Conservation (phyloP, 2,888 invertebrate species). For the Clivina fossor region DNA sequence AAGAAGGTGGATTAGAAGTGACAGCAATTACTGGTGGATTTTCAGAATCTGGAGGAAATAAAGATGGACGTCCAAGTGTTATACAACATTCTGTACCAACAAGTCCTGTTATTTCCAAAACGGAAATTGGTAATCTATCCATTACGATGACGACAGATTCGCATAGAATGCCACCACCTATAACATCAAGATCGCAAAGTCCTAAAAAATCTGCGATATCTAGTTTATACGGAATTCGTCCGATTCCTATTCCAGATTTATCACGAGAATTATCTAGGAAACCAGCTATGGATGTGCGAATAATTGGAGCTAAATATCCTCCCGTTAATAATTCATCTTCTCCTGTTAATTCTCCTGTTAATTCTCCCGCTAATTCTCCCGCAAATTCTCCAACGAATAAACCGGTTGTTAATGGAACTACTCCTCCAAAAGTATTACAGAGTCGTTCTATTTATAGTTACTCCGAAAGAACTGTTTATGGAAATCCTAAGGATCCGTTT, state of each 20-base stretch:
- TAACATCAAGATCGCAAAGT: constrained; percentile 36
- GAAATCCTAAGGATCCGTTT: constrained; percentile 71
- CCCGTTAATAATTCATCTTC: constrained; percentile 1
- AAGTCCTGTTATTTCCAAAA: constrained; percentile 17
- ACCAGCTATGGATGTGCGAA: constrained; percentile 20
- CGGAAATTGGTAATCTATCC: constrained; percentile 37
- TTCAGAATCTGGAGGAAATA: constrained; percentile 41
- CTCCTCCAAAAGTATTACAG: constrained; percentile 63
- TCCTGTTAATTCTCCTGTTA: background rate
- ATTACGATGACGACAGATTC: constrained; percentile 38
- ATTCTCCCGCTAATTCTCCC: constrained; percentile 6
- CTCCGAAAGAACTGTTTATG: constrained; percentile 67
- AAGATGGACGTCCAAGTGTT: constrained; percentile 46
- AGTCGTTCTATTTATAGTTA: constrained; percentile 66
- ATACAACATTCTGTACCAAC: constrained; percentile 44
- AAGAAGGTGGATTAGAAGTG: constrained; percentile 74
- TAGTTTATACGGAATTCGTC: background rate
- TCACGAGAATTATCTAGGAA: background rate
- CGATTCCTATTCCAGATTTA: constrained; percentile 8
- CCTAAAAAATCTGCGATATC: constrained; percentile 22
- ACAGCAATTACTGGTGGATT: constrained; percentile 60
- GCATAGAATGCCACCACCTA: constrained; percentile 36
- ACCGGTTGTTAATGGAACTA: constrained; percentile 46
- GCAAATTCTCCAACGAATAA: constrained; percentile 31
- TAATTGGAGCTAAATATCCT: constrained; percentile 4